Evolutionary conservation across 1,140 invertebrate species (phyloP).

Genomic region (Drosophila ficusphila): DNA sequence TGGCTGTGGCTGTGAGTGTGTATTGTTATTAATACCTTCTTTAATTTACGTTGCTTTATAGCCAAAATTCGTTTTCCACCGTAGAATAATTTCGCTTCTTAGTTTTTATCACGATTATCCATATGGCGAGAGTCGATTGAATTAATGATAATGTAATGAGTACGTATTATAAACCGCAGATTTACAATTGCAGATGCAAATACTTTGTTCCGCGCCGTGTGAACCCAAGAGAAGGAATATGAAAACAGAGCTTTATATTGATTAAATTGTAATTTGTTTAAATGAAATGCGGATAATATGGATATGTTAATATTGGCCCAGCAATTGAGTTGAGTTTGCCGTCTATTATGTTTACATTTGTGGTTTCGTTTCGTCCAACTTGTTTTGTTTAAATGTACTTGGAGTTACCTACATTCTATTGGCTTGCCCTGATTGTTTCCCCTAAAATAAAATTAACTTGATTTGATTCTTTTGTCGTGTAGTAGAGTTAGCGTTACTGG

Average conservation of each 20-base stretch:
- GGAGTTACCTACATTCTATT: conserved; percentile 4
- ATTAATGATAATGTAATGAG: conserved; percentile 22
- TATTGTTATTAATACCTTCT: conserved; percentile 55
- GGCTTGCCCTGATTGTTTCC: conserved; percentile 14
- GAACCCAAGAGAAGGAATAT: conserved; percentile 45
- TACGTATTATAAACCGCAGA: conserved; percentile 18
- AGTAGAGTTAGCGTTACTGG: conserved; percentile 20
- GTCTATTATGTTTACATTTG: conserved; percentile 53
- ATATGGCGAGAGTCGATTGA: conserved; percentile 42
- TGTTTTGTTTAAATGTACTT: conserved; percentile 54
- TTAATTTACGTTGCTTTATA: conserved; percentile 71
- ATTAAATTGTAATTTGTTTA: conserved; percentile 75
- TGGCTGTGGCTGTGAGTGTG: conserved; percentile 60
- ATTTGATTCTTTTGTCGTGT: conserved; percentile 12
- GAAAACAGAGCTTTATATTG: conserved; percentile 77
- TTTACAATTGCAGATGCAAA: conserved; percentile 12
- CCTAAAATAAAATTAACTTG: conserved; percentile 11
- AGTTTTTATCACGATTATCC: conserved; percentile 57
- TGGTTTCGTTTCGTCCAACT: conserved; percentile 51
- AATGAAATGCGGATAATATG: conserved; percentile 47
- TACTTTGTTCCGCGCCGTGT: conserved; percentile 21
- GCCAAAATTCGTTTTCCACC: conserved; percentile 79
- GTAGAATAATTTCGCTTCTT: conserved; percentile 75
- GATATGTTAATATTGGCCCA: conserved; percentile 56
- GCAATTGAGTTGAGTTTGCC: conserved; percentile 48